A percentile compares a stretch with the other conserved stretches of the same genome.
These are phyloP conservation scores for Leucoraja erinaceus DNA, from an alignment of 2,113 vertebrate genomes.

Conservation along the genomic window DNA sequence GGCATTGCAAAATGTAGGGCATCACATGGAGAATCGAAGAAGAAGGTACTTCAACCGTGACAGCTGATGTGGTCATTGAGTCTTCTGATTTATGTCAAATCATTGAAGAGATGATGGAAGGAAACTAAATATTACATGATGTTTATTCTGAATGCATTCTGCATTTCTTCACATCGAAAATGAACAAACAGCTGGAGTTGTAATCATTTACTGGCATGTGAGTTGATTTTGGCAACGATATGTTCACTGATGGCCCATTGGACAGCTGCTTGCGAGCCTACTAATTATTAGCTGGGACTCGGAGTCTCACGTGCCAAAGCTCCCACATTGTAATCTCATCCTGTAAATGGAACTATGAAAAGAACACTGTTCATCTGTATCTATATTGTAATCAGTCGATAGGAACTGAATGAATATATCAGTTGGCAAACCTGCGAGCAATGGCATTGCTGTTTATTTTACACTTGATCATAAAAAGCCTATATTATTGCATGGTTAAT, in stretches of 20 bases:
- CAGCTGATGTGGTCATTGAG: not conserved
- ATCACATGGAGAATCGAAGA: not conserved
- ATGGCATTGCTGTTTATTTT: not conserved
- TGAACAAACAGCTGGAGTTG: not conserved
- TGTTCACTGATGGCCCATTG: constrained; percentile 19
- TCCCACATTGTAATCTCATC: not conserved
- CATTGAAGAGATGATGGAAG: not conserved
- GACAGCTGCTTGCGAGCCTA: constrained; percentile 6
- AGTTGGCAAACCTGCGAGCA: not conserved
- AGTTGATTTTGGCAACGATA: not conserved
- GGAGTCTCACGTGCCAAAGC: not conserved
- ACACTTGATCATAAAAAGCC: not conserved
- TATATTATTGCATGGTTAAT: not conserved
- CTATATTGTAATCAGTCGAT: not conserved
- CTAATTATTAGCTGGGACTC: not conserved
- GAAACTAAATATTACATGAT: not conserved
- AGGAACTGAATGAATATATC: not conserved
- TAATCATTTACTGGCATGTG: not conserved
- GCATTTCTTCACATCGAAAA: not conserved
- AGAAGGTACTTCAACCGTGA: not conserved
- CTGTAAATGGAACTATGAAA: not conserved
- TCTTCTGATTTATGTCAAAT: not conserved
- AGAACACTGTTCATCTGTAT: not conserved
- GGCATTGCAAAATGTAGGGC: not conserved
- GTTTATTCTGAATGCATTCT: not conserved